Evolutionary conservation across 2,888 invertebrate genomes (phyloP), one percentile per base, ranked within the genome.

Genomic region (Omphaloscelis lunosa): DNA sequence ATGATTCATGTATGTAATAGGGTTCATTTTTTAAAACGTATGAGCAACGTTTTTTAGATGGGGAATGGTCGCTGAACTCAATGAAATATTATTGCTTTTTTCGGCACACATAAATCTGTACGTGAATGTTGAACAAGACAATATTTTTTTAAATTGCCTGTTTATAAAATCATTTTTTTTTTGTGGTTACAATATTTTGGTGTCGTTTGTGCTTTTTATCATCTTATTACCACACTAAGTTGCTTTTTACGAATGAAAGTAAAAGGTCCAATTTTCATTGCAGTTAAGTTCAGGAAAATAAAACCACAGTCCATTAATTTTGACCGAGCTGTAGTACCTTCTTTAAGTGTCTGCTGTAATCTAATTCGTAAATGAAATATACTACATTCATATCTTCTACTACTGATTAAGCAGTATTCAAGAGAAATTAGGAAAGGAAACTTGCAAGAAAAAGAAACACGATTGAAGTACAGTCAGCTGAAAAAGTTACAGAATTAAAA

Each of bases 361-460:
- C 5, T 75, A 27, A 76, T 79, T 67, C 51, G 66, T 76, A 0
- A 15, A 8, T 34, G 41, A 75, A 29, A 66, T 39, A 23, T 8
- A 34, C 58, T 58, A 39, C 7, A 56, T 48, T 62, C 1, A 39
- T 29, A 41, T 58, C 29, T 41, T 41, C 5, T 27, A 51, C 20
- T 51, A 23, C 67, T 83, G 67, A 68, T 79, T 79, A 41, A 63
- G n/a, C 56, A 51, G 62, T 67, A 83, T 83, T 79, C 79, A 79
- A 77, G 34, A 39, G 23, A 27, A 62, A 56, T 76, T 23, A 51
- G 17, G 39, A 56, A 41, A 56, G 8, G 56, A 62, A 56, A 56
- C 23, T 12, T 23, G 15, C 53, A 34, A 23, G 41, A 56, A 75
- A 61, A 48, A 34, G 20, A 82, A 82, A 67, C 5, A 67, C 29